Evolutionary conservation across 2,113 vertebrate species (phyloP), one percentile per base, ranked within the genome.

Genomic region (Carollia perspicillata): DNA sequence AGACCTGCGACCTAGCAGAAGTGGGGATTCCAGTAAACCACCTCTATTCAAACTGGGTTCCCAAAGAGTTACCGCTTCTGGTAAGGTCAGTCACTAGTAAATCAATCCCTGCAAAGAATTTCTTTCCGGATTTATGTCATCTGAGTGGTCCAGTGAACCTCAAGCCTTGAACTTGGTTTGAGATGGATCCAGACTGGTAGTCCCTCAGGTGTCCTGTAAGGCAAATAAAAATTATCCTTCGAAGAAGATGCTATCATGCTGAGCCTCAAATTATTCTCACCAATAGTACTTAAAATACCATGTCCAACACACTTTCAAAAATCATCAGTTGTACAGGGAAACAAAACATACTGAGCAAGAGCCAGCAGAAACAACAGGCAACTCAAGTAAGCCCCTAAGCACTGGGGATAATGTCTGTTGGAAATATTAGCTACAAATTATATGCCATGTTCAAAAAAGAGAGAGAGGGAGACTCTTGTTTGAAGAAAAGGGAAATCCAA

Each of bases 221-320:
- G 13, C 44, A 84, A 80, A 93, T 30, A 17, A 84, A 96, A 96
- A 84, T 92, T 37, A 17, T 85, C 20, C 83, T 95, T 94, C 51
- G 37, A 78, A 95, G 58, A 94, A 84, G 77, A 94, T 40, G 2
- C 7, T 92, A 28, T 55, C 11, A 42, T 42, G 8, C 40, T 87
- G 51, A 90, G 20, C 55, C n/a, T 92, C 35, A 79, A 89, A 78
- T 92, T 72, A 83, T 68, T 83, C 28, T 92, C 58, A n/a, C 16
- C 92, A 78, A 63, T 86, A 83, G 44, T 72, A 89, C 85, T 85
- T 65, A 71, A 96, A 93, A 77, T 87, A 47, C 11, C 68, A 51
- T 42, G 28, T 80, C 68, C 28, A 89, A 78, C 20, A 89, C 22
- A 49, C 11, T 93, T 8, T 89, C 35, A 94, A 94, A 94, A 90